These are phyloP conservation scores for Botia kubotai DNA, from an alignment of 2,797 vertebrate species.

Conservation along the genomic window DNA sequence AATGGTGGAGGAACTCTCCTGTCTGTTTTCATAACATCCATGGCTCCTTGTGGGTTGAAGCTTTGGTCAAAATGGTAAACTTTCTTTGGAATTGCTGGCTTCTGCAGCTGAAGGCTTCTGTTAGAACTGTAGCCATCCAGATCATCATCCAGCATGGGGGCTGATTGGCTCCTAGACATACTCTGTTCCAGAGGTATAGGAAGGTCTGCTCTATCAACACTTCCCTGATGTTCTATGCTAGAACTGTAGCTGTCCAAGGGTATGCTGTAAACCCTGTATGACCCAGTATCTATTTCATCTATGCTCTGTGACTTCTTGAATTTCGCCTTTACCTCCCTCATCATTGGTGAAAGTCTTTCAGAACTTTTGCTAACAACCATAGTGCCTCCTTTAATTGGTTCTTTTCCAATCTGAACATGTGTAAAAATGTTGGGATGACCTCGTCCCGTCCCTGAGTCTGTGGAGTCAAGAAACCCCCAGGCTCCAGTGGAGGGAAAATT, in stretches of 20 bases:
- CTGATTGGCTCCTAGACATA: slow-evolving; percentile 96
- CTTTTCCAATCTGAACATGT: slow-evolving; percentile 88
- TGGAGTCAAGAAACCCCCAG: slow-evolving; percentile 89
- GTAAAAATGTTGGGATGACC: slow-evolving; percentile 83
- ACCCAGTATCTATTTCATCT: slow-evolving; percentile 97
- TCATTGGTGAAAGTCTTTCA: slow-evolving; percentile 94
- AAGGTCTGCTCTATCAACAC: slow-evolving; percentile 88
- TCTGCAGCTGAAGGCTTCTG: slow-evolving; percentile 86
- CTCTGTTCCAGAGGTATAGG: slow-evolving; percentile 88
- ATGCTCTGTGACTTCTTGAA: slow-evolving; percentile 99
- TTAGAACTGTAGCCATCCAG: slow-evolving; percentile 82
- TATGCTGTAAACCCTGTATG: slow-evolving; percentile 96
- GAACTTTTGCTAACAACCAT: slow-evolving; percentile 96
- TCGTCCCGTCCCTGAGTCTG: slow-evolving; percentile 80
- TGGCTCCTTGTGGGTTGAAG: slow-evolving; percentile 93
- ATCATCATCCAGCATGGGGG: slow-evolving; percentile 97
- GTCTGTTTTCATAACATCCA: slow-evolving; percentile 82
- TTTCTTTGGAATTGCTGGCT: slow-evolving; percentile 90
- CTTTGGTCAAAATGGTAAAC: slow-evolving; percentile 99
- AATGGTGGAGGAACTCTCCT: slow-evolving; percentile 87
- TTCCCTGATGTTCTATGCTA: slow-evolving; percentile 90
- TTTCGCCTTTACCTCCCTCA: slow-evolving; percentile 94
- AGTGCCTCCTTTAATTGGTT: slow-evolving; percentile 89
- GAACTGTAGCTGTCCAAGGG: slow-evolving; percentile 94
- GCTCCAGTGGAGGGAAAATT: slow-evolving; percentile 83